Evolutionary conservation across 2,797 vertebrate genomes (phyloP).

Genomic region (Cynodonichthys magdalenae): DNA sequence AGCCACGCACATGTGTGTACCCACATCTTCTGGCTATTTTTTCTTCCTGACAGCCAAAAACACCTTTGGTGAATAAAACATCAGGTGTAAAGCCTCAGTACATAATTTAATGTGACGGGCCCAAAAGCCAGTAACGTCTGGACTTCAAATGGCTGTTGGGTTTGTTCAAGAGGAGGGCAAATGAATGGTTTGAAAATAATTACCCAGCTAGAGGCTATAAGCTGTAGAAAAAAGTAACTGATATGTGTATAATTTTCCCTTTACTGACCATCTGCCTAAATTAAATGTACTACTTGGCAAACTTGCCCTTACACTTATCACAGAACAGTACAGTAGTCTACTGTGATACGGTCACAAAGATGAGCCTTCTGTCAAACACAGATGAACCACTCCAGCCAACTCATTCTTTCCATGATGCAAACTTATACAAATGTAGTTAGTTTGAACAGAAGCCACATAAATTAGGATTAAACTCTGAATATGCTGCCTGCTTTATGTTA

Average conservation of each 20-base stretch:
- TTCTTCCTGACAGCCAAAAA: conserved; percentile 66
- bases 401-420: no score
- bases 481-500: no score
- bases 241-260: background rate
- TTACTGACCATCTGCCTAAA: background rate
- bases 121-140: conserved; percentile 23
- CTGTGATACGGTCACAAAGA: no score
- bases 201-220: background rate
- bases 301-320: no score
- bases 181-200: background rate
- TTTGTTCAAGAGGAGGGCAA: conserved; percentile 1
- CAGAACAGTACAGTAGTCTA: no score
- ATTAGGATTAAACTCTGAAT: no score
- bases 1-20: conserved; percentile 32
- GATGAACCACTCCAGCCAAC: no score
- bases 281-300: no score
- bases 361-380: no score
- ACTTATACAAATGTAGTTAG: no score
- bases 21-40: conserved; percentile 26
- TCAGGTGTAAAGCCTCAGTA: conserved; percentile 39
- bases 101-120: conserved; percentile 58
- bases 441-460: no score
- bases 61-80: conserved; percentile 75
- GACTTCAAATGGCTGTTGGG: conserved; percentile 22
- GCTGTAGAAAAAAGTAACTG: background rate